Conservation (phyloP, 2,113 vertebrate species). For the Dolichotis patagonum region DNA sequence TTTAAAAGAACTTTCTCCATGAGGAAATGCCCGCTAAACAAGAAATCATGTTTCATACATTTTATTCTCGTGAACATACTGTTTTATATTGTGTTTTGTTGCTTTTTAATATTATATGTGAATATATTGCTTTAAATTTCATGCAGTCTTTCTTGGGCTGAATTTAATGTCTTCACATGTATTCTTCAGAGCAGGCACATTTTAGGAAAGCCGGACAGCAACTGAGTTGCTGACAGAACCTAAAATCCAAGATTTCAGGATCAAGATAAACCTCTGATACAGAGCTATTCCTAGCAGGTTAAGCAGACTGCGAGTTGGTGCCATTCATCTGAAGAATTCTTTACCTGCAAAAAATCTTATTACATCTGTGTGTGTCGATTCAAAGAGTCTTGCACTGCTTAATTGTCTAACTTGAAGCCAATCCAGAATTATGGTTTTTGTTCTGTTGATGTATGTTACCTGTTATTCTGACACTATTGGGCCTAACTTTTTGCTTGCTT, state of each 20-base stretch:
- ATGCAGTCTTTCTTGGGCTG: neutral
- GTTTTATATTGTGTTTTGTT: neutral
- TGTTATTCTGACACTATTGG: neutral
- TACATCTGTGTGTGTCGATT: neutral
- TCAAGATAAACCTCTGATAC: neutral
- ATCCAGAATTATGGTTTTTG: neutral
- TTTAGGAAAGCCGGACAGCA: neutral
- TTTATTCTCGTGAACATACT: neutral
- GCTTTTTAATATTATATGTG: neutral
- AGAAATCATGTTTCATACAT: neutral
- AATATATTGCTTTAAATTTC: neutral
- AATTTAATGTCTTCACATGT: neutral
- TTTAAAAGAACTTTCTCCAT: slow-evolving; percentile 37
- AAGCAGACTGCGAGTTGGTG: neutral
- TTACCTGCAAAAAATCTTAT: neutral
- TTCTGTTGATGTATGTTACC: neutral
- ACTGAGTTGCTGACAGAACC: neutral
- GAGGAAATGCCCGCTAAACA: neutral
- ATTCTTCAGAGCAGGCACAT: neutral
- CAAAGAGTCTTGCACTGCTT: neutral
- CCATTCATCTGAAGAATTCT: neutral
- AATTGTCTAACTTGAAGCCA: neutral
- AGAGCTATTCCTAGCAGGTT: slow-evolving; percentile 29
- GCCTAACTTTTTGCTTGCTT: neutral
- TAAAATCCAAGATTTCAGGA: slow-evolving; percentile 5